Base-by-base conservation (phyloP, 2,888 invertebrate species). In the Lycia hirtaria region DNA sequence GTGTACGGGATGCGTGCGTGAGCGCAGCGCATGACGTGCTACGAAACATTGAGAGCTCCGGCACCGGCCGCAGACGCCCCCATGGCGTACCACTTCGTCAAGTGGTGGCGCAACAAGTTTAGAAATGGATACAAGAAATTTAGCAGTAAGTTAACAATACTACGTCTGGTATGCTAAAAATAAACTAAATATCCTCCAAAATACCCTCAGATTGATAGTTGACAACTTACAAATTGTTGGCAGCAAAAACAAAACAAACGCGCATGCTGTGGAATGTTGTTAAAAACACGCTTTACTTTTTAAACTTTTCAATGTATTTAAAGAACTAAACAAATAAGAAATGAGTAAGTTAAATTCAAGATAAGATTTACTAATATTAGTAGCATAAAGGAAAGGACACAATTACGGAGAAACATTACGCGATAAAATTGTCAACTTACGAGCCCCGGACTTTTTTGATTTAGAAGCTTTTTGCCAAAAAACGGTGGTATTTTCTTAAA, bases 41-140 rank as follows among this genome's bases (percentile, higher is more conserved):
- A 92, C 92, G 92, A 92, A 88, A 89, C 91, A 85, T 80, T 92
- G 85, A 91, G 89, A 90, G 82, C 88, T 87, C 84, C 92, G 91
- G 92, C 92, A 90, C 86, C 91, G 85, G 89, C 87, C 86, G 87
- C 85, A 79, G 89, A 88, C 91, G 91, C 89, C 92, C 93, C 93
- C 93, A 95, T 95, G 95, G 95, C 95, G 90, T 94, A 94, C 92
- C 94, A 94, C 93, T 93, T 95, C 85, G 94, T 95, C 88, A 94
- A 94, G 93, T 95, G 95, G 95, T 95, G 95, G 94, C 94, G 94
- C 93, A 94, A 94, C 88, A 94, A 94, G 92, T 94, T 95, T 92
- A 93, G 94, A 88, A 94, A 94, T 92, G 94, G 94, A 92, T 95
- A 95, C 88, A 95, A 94, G 91, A 94, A 94, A 86, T 94, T 95